These are phyloP conservation scores for Drosophila acutilabella DNA, from an alignment of 2,888 invertebrate genomes.

Conservation along the genomic window DNA sequence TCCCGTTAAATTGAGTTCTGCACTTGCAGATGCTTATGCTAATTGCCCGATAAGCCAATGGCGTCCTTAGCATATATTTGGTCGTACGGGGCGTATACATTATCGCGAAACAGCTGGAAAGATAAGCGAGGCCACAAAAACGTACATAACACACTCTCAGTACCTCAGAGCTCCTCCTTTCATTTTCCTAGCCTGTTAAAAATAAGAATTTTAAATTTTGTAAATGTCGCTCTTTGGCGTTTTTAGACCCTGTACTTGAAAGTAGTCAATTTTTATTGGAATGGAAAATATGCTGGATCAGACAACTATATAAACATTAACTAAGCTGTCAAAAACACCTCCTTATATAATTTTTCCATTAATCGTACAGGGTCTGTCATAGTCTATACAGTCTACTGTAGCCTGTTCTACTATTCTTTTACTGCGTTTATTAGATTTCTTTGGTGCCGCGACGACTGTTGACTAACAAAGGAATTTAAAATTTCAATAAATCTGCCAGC, in stretches of 20 bases:
- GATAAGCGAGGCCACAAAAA: slow-evolving; percentile 9
- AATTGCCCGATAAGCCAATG: slow-evolving; percentile 66
- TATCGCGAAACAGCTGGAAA: slow-evolving; percentile 23
- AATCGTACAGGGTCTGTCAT: no score
- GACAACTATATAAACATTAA: no score
- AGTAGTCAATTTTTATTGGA: no score
- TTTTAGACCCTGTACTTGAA: not conserved
- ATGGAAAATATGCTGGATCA: no score
- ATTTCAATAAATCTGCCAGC: slow-evolving; percentile 77
- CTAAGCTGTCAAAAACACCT: no score
- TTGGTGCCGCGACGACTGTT: slow-evolving; percentile 37
- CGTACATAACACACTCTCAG: slow-evolving; percentile 19
- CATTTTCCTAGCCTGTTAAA: not conserved
- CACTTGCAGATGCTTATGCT: slow-evolving; percentile 58
- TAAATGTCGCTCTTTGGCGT: slow-evolving; percentile 8
- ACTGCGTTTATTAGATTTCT: slow-evolving; percentile 71
- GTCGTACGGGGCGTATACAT: slow-evolving; percentile 23
- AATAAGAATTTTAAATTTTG: slow-evolving; percentile 42
- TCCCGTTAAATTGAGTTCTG: slow-evolving; percentile 40
- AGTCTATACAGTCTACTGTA: slow-evolving; percentile 15
- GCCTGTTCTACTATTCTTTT: slow-evolving; percentile 9
- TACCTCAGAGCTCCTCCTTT: not conserved
- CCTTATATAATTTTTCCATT: no score
- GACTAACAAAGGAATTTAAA: slow-evolving; percentile 72
- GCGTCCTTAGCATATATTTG: slow-evolving; percentile 39